Conservation (phyloP, 2,113 vertebrate species). For the Petromus typicus region DNA sequence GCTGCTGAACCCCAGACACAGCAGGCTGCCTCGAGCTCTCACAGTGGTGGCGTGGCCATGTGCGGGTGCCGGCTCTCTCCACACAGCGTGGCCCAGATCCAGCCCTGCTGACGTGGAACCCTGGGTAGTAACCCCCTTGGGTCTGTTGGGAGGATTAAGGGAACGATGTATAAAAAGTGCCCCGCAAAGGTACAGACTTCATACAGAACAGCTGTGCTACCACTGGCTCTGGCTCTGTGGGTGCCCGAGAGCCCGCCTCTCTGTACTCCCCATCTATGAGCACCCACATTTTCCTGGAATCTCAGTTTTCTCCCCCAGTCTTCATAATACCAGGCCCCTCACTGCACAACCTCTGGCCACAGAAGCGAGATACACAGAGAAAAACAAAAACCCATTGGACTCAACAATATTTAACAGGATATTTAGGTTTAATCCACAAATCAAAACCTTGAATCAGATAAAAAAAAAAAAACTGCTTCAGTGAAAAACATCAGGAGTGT, state of each 20-base stretch:
- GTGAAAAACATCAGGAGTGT: not conserved
- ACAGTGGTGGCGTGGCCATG: not conserved
- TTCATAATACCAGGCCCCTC: not conserved
- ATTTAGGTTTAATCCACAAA: conserved; percentile 28
- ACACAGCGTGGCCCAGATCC: not conserved
- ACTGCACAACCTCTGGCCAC: not conserved
- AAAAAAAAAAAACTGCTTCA: conserved; percentile 8
- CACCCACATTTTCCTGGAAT: not conserved
- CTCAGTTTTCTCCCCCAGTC: not conserved
- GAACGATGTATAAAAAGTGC: not conserved
- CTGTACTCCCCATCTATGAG: not conserved
- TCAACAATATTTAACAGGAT: conserved; percentile 1
- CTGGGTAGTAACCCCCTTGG: not conserved
- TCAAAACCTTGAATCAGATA: not conserved
- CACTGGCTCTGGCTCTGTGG: not conserved
- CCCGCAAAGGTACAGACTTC: not conserved
- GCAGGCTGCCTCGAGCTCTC: not conserved
- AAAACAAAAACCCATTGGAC: not conserved
- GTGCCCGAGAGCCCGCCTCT: not conserved
- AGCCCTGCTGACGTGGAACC: not conserved
- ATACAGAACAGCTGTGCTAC: not conserved
- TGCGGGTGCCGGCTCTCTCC: not conserved
- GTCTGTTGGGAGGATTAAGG: not conserved
- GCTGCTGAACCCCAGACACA: not conserved
- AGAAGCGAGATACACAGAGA: not conserved